phyloP scores from a whole-genome alignment of 2,888 invertebrate genomes.

The Orthosia gracilis region DNA sequence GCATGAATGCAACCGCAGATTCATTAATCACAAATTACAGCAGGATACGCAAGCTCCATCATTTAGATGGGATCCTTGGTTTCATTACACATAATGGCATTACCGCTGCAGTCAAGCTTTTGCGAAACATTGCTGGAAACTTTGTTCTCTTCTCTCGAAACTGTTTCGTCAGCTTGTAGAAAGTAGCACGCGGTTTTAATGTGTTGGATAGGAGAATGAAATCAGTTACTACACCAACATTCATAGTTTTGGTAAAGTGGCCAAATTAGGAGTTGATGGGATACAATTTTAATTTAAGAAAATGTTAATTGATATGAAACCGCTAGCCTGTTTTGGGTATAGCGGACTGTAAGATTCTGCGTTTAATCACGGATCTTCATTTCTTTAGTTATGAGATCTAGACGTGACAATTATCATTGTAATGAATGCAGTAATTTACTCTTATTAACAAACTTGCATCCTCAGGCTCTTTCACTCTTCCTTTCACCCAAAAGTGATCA shows the following conservation, averaged over 20 bases:
- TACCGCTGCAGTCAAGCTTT: slow-evolving; percentile 47
- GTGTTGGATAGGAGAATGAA: slow-evolving; percentile 52
- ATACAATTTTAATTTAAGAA: background rate
- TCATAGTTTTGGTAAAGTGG: slow-evolving; percentile 30
- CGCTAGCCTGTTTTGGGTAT: background rate
- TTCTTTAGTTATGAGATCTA: background rate
- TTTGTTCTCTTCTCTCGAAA: slow-evolving; percentile 56
- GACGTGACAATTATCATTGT: background rate
- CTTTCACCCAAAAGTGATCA: background rate
- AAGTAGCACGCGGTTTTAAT: slow-evolving; percentile 68
- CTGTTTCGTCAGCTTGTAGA: slow-evolving; percentile 64
- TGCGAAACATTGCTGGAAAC: slow-evolving; percentile 62
- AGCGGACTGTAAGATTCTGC: background rate
- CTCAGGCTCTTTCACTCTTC: background rate
- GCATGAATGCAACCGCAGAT: slow-evolving; percentile 25
- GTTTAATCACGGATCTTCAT: background rate
- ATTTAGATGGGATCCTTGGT: slow-evolving; percentile 44
- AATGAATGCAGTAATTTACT: background rate
- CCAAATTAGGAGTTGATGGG: background rate
- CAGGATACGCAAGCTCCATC: slow-evolving; percentile 28
- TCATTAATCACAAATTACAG: slow-evolving; percentile 49
- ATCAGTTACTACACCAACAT: slow-evolving; percentile 45
- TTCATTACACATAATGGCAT: slow-evolving; percentile 60
- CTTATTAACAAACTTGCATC: background rate
- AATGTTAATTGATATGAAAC: background rate